Percentiles rank a stretch among this genome's conserved stretches.
Conservation (phyloP, 1,140 invertebrate species). For the Doryteuthis pealeii region DNA sequence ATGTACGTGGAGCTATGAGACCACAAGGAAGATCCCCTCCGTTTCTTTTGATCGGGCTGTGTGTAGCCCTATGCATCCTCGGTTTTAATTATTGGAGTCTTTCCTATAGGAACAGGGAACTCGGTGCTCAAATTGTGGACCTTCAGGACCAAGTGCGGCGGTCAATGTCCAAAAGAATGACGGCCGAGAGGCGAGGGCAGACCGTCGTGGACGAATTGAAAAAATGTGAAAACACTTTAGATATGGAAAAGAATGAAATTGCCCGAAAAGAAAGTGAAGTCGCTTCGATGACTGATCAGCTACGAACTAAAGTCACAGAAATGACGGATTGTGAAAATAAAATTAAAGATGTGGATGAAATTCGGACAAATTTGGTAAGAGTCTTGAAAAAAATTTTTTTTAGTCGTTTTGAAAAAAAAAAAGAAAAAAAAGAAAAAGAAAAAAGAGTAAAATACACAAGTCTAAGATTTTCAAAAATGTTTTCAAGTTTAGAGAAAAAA, state of each 20-base stretch:
- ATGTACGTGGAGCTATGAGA: constrained; percentile 35
- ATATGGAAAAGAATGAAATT: constrained; percentile 16
- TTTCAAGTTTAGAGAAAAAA: too few species aligned
- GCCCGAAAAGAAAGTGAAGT: constrained; percentile 16
- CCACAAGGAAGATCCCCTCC: constrained; percentile 35
- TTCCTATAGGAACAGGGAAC: constrained; percentile 28
- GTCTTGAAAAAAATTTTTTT: too few species aligned
- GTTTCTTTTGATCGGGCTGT: constrained; percentile 34
- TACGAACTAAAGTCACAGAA: neutral
- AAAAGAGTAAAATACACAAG: too few species aligned
- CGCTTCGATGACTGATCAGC: neutral
- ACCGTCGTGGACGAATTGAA: constrained; percentile 23
- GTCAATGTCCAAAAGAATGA: constrained; percentile 27
- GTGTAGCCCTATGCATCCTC: constrained; percentile 33
- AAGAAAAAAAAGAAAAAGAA: too few species aligned
- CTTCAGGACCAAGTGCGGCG: constrained; percentile 27
- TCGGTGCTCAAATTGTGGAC: constrained; percentile 22
- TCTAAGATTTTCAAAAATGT: too few species aligned
- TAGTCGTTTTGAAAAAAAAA: too few species aligned
- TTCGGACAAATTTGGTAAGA: neutral
- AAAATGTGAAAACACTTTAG: constrained; percentile 21
- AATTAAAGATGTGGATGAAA: neutral
- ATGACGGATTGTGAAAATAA: neutral
- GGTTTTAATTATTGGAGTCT: constrained; percentile 40
- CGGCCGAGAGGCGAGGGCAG: constrained; percentile 28